Evolutionary conservation across 2,113 vertebrate species (phyloP), one percentile per base, ranked within the genome.

Genomic region (Penelope pileata): DNA sequence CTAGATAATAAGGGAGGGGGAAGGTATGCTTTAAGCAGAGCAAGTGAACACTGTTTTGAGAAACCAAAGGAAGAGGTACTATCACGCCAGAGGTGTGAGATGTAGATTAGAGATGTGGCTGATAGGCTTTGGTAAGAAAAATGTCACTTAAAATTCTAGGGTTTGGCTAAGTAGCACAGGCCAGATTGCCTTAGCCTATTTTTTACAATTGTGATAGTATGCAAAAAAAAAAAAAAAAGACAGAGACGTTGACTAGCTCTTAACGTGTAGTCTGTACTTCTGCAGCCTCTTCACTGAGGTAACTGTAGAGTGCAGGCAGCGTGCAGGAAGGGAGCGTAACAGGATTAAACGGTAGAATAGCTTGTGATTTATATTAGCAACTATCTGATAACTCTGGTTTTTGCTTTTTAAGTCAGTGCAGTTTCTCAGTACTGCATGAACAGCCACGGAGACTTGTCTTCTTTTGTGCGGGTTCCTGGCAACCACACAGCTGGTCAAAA

Each of bases 1-100:
- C 95, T 94, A 97, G 93, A 91, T 94, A 96, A 78, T 90, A 78
- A 91, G 80, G 73, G 64, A 16, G 2, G 76, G 67, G 75, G 79
- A 72, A 95, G 69, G 56, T 88, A 86, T 62, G 76, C 58, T 94
- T 90, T 93, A 90, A 90, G 66, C 92, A 93, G 86, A 90, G 30
- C 69, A 82, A 84, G 27, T 60, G 47, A 90, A 51, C 1, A 4
- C 17, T 90, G 36, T 62, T 92, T 92, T 94, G 85, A 75, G 43
- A 60, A 95, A 45, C 22, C 27, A 18, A 40, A 63, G 77, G 83
- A 88, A 92, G 69, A 72, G 87, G 32, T 75, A 56, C 38, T 3
- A 7, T 72, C 23, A 5, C 10, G 83, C 19, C 29, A 72, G 43
- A 78, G 48, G 26, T 88, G 36, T 43, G 47, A 83, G 36, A 59